Percentiles rank a stretch among this genome's conserved stretches.
phyloP scores from a whole-genome alignment of 2,888 invertebrate species.

The Anaspis maculata region DNA sequence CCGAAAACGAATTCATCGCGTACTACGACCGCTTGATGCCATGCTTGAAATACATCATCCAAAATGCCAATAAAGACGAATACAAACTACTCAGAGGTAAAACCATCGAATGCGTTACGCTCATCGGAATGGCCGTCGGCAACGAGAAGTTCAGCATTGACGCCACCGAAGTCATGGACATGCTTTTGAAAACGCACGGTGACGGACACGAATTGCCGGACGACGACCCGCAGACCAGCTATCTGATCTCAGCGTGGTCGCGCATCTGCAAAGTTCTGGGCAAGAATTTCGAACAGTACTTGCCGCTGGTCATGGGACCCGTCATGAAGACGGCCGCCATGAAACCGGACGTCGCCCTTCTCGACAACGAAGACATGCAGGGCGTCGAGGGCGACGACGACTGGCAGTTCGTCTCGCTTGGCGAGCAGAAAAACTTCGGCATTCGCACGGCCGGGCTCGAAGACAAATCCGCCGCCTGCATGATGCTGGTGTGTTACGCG shows the following conservation, averaged over 20 bases:
- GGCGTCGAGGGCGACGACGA: conserved; percentile 79
- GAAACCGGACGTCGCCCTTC: conserved; percentile 85
- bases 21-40: conserved; percentile 94
- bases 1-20: conserved; percentile 88
- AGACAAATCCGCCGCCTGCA: conserved; percentile 93
- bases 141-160: conserved; percentile 80
- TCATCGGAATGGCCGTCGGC: conserved; percentile 86
- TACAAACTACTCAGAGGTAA: conserved; percentile 90
- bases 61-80: conserved; percentile 83
- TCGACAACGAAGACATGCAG: conserved; percentile 80
- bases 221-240: conserved; percentile 95
- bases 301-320: conserved; percentile 92
- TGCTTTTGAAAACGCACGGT: conserved; percentile 85
- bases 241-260: conserved; percentile 98
- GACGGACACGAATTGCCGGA: conserved; percentile 70
- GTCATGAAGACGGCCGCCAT: conserved; percentile 86
- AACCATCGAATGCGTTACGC: conserved; percentile 97
- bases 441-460: conserved; percentile 87
- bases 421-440: conserved; percentile 92
- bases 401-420: conserved; percentile 91
- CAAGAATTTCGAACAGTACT: conserved; percentile 80
- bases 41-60: conserved; percentile 93
- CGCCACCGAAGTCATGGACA: conserved; percentile 93
- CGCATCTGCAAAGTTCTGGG: conserved; percentile 84
- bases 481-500: conserved; percentile 94